phyloP scores from a whole-genome alignment of 2,113 vertebrate genomes.

The Zootoca vivipara region DNA sequence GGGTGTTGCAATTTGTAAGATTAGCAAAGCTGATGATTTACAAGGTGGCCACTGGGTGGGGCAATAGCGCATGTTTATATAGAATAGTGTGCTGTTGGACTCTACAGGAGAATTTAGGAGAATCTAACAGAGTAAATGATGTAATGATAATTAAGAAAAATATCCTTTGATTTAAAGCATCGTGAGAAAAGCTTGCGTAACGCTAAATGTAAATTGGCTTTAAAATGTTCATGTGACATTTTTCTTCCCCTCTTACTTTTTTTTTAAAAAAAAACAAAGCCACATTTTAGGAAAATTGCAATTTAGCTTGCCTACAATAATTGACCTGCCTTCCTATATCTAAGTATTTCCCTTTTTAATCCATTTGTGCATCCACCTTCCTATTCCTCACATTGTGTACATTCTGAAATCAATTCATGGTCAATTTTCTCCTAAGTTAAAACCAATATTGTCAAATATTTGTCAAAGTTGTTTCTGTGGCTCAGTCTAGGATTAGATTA shows the following conservation, averaged over 20 bases:
- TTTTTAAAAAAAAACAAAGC: slow-evolving; percentile 27
- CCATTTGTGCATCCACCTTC: background rate
- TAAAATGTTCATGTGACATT: background rate
- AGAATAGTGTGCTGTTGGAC: background rate
- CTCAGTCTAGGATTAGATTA: slow-evolving; percentile 16
- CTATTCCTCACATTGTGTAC: background rate
- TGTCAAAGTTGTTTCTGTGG: slow-evolving; percentile 8
- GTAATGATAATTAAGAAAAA: background rate
- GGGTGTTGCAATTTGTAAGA: background rate
- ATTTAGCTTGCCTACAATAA: background rate
- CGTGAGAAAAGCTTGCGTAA: background rate
- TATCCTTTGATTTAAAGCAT: slow-evolving; percentile 3
- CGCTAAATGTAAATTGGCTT: background rate
- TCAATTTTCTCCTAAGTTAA: slow-evolving; percentile 15
- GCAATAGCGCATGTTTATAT: slow-evolving; percentile 56
- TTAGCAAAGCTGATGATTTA: slow-evolving; percentile 26
- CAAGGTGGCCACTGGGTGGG: slow-evolving; percentile 66
- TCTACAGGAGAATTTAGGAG: background rate
- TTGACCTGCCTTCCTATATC: background rate
- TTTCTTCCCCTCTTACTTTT: background rate
- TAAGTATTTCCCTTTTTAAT: background rate
- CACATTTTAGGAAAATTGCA: slow-evolving; percentile 5
- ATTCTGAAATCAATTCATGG: slow-evolving; percentile 8
- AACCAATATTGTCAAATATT: slow-evolving; percentile 23
- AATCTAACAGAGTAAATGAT: background rate